Base-by-base conservation (phyloP, 2,888 invertebrate species). In the Acheta domesticus region DNA sequence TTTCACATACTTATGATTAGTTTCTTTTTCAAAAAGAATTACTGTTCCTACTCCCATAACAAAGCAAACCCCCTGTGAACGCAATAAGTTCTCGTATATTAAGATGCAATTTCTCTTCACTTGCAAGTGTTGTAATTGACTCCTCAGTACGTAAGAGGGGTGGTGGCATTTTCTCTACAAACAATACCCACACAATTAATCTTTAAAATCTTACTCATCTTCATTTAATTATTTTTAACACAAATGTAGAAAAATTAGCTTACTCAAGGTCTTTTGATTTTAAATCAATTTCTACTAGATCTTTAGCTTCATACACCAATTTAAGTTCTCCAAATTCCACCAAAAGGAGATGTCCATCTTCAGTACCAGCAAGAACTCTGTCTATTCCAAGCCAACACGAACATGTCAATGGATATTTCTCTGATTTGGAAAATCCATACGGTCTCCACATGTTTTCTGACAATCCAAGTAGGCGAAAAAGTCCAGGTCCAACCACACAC, bases 301-400 rank as follows among this genome's bases (percentile, higher is more conserved):
- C 92, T 5, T 85, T 83, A 0, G 93, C 93, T 80, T 89, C 88
- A 84, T 91, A 93, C 0, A 91, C 86, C 75, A 90, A 90, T 82
- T 94, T 93, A 77, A 95, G 86, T 83, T 97, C 97, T 0, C 96
- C 96, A 83, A 93, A 93, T 86, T 97, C 97, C 80, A 97, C 90
- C 81, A 96, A 88, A 85, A 96, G 89, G 74, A 97, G 88, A 82
- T 91, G 89, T 48, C 96, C 96, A 80, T 90, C 91, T 80, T 90
- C 89, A 0, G 96, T 95, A 2, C 97, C 97, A 76, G 93, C 92
- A 82, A 96, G 87, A n/a, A 97, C 89, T 78, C 95, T 89, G 84
- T 97, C 97, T 81, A 94, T 90, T 2, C 93, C 92, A 75, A 97
- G 86, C 94, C 97, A 98, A 82, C 93, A 91, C 84, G 93, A 91